Evolutionary conservation across 2,888 invertebrate genomes (phyloP).

Genomic region (Tridacna gigas): DNA sequence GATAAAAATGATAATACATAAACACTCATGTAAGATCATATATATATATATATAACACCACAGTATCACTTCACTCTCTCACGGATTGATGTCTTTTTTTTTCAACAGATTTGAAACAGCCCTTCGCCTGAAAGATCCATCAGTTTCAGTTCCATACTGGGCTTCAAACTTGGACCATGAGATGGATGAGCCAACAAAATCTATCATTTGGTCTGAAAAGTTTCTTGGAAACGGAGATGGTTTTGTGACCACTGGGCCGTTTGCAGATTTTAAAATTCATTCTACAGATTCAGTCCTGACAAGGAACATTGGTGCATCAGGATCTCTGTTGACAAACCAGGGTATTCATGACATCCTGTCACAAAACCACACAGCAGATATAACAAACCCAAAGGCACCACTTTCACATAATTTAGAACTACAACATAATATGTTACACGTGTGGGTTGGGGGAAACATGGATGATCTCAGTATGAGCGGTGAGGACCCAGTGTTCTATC

Average conservation of each 20-base stretch:
- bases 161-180: conserved; percentile 65
- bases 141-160: conserved; percentile 67
- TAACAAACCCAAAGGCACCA: conserved; percentile 54
- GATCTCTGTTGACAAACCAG: conserved; percentile 57
- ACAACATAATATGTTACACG: conserved; percentile 62
- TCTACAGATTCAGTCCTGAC: conserved; percentile 52
- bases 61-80: too few relatives aligned
- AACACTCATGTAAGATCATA: too few relatives aligned
- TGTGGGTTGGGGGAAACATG: conserved; percentile 68
- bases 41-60: too few relatives aligned
- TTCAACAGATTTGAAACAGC: conserved; percentile 67
- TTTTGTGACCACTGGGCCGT: conserved; percentile 65
- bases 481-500: conserved; percentile 66
- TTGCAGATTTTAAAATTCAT: conserved; percentile 56
- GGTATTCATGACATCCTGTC: conserved; percentile 60
- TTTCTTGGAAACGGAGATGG: conserved; percentile 69
- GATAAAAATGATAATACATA: too few relatives aligned
- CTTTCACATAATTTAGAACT: conserved; percentile 59
- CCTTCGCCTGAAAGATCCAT: conserved; percentile 58
- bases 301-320: conserved; percentile 60
- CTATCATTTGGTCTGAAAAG: conserved; percentile 61
- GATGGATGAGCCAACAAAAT: conserved; percentile 65
- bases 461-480: conserved; percentile 63
- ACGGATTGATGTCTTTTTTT: neutral
- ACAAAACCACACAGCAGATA: conserved; percentile 55